Percentiles rank a stretch among this genome's conserved stretches.
Conservation (phyloP, 2,888 invertebrate species). For the Lagria hirta region DNA sequence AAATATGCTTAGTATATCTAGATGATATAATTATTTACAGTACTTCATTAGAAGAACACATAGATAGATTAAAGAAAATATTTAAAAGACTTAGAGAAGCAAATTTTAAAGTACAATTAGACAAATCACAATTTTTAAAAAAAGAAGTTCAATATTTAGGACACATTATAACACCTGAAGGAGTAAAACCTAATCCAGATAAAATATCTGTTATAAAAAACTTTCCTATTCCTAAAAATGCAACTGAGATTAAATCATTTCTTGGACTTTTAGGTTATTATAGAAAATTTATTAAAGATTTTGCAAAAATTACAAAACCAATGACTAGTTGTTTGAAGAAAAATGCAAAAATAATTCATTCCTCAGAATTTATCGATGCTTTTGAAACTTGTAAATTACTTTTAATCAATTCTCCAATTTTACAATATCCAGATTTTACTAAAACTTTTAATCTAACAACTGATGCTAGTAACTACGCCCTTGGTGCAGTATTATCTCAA, state of each 20-base stretch:
- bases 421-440: constrained; percentile 34
- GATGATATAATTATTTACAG: constrained; percentile 34
- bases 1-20: constrained; percentile 33
- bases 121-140: constrained; percentile 28
- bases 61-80: too few relatives aligned
- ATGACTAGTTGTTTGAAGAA: too few relatives aligned
- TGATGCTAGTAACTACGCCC: constrained; percentile 30
- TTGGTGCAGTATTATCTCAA: constrained; percentile 34
- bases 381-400: too few relatives aligned
- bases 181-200: constrained; percentile 30
- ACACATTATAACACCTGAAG: constrained; percentile 25
- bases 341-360: too few relatives aligned
- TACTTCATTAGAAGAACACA: constrained; percentile 23
- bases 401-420: constrained; percentile 27
- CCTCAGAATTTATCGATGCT: too few relatives aligned
- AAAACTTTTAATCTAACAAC: constrained; percentile 34
- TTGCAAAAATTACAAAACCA: too few relatives aligned
- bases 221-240: constrained; percentile 27
- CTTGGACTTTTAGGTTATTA: constrained; percentile 31
- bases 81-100: constrained; percentile 25
- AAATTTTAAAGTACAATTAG: constrained; percentile 32
- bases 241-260: constrained; percentile 24
- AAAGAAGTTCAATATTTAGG: constrained; percentile 29
- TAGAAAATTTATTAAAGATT: constrained; percentile 26
- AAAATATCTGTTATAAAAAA: constrained; percentile 28